phyloP scores from a whole-genome alignment of 2,113 vertebrate species.

The Circaetus gallicus region DNA sequence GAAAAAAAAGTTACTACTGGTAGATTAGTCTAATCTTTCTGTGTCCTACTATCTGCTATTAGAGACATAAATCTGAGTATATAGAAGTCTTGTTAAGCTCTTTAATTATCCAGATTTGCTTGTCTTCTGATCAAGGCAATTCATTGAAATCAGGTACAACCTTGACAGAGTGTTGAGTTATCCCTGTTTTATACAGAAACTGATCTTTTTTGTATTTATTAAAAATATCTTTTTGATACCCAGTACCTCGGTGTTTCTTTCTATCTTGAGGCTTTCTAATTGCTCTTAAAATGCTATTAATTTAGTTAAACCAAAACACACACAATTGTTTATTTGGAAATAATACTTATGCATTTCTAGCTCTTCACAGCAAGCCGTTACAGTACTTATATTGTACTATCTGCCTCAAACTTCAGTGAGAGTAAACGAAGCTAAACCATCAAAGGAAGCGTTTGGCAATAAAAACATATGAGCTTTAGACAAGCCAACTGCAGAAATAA shows the following conservation, averaged over 20 bases:
- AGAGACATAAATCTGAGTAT: background rate
- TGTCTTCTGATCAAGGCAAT: background rate
- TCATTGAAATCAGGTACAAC: background rate
- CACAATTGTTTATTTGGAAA: background rate
- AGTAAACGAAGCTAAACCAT: background rate
- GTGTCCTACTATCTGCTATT: background rate
- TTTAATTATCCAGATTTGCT: constrained; percentile 17
- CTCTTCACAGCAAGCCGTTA: background rate
- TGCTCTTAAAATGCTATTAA: background rate
- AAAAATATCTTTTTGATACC: background rate
- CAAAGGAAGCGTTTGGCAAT: background rate
- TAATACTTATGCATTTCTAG: background rate
- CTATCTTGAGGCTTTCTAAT: background rate
- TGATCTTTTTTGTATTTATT: background rate
- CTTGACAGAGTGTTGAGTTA: background rate
- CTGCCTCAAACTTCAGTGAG: background rate
- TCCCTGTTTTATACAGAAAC: background rate
- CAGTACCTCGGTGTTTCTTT: background rate
- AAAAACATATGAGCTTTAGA: background rate
- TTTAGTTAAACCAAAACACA: background rate
- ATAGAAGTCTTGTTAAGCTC: background rate
- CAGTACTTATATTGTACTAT: background rate
- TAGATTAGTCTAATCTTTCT: constrained; percentile 36
- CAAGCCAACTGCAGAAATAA: background rate
- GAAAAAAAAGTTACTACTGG: background rate